Conservation (phyloP, 1,140 invertebrate species). For the Cotesia vestalis region DNA sequence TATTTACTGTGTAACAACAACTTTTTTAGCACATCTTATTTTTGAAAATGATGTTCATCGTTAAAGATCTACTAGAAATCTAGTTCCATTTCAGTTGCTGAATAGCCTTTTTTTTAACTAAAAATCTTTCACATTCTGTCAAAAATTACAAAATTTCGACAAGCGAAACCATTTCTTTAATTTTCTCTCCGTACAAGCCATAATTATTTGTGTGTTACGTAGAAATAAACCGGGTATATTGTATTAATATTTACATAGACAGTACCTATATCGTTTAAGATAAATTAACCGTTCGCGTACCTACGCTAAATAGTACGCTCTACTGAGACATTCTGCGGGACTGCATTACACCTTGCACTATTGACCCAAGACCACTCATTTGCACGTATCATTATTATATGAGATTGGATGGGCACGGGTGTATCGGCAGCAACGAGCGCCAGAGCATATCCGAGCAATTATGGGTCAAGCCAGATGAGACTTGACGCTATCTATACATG, state of each 20-base stretch:
- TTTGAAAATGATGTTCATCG: too few species aligned
- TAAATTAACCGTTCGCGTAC: neutral
- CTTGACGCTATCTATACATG: conserved; percentile 15
- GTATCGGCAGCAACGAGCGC: conserved; percentile 35
- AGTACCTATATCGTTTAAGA: neutral
- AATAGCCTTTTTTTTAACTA: too few species aligned
- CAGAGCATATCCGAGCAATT: conserved; percentile 50
- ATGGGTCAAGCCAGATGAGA: conserved; percentile 41
- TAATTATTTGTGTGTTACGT: too few species aligned
- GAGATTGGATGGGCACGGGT: conserved; percentile 12
- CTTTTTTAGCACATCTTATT: too few species aligned
- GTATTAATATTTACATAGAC: neutral
- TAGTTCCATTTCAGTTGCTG: too few species aligned
- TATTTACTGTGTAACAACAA: too few species aligned
- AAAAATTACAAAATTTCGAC: too few species aligned
- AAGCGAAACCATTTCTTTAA: too few species aligned
- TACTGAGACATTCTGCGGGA: conserved; percentile 1
- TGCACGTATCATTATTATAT: conserved; percentile 13
- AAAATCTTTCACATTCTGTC: too few species aligned
- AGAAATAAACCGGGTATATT: neutral
- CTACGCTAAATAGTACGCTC: conserved; percentile 6
- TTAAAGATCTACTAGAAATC: too few species aligned
- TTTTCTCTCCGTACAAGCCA: too few species aligned
- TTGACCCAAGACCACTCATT: neutral
- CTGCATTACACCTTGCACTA: conserved; percentile 12